These are phyloP conservation scores for Theristicus caerulescens DNA, from an alignment of 2,113 vertebrate species.

Conservation along the genomic window DNA sequence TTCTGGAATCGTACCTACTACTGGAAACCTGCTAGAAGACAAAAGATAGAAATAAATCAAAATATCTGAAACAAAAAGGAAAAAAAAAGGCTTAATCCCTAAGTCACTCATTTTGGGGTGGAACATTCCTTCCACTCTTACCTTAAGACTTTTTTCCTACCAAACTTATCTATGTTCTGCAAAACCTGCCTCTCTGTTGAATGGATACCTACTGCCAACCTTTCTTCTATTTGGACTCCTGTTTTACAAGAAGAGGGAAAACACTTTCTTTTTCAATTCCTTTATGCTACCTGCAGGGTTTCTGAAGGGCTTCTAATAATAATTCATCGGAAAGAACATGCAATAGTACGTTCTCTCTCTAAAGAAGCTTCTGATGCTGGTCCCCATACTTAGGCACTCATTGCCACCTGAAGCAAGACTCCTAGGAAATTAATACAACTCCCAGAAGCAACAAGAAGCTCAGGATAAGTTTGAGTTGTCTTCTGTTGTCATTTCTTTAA, in stretches of 20 bases:
- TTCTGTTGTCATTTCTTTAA: background rate
- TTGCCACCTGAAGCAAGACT: background rate
- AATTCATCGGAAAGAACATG: background rate
- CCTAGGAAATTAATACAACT: background rate
- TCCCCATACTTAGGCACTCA: background rate
- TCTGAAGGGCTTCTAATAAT: background rate
- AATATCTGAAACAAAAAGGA: background rate
- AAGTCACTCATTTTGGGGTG: background rate
- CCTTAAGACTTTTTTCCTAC: background rate
- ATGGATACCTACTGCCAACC: background rate
- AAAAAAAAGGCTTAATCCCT: background rate
- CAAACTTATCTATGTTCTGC: background rate
- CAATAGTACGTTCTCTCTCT: background rate
- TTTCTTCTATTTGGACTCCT: background rate
- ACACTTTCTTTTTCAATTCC: background rate
- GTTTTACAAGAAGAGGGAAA: background rate
- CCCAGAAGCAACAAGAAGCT: background rate
- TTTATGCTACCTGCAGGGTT: background rate
- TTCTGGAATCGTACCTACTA: background rate
- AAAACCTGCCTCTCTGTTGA: background rate
- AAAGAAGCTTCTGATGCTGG: background rate
- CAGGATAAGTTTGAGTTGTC: background rate
- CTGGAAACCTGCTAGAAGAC: background rate
- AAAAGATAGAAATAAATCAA: background rate
- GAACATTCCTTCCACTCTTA: background rate